phyloP scores from a whole-genome alignment of 2,797 vertebrate genomes.

The Pseudocheirus occidentalis region DNA sequence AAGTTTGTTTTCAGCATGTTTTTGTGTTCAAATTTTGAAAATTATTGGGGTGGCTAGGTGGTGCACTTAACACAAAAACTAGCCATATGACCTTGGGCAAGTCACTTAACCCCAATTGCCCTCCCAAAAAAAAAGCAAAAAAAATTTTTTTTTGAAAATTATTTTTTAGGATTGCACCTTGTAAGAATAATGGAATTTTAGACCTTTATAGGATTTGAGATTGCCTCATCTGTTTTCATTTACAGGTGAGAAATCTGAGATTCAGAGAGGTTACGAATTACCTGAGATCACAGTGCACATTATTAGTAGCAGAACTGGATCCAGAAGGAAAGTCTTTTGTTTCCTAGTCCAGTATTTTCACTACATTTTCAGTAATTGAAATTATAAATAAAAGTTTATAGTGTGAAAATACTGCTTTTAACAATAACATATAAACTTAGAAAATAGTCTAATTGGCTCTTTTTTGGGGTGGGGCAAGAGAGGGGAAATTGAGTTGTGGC shows the following conservation, averaged over 20 bases:
- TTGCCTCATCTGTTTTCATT: constrained; percentile 27
- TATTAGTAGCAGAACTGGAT: neutral
- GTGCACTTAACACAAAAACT: too few species aligned
- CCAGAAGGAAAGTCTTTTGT: constrained; percentile 31
- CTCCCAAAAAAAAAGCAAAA: too few species aligned
- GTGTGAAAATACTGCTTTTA: constrained; percentile 66
- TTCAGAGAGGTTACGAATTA: constrained; percentile 48
- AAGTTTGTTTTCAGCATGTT: constrained; percentile 24
- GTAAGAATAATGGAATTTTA: constrained; percentile 54
- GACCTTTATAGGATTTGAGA: constrained; percentile 46
- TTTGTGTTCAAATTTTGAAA: constrained; percentile 28
- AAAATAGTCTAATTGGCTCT: constrained; percentile 60
- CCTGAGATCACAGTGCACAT: constrained; percentile 44
- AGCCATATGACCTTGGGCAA: too few species aligned
- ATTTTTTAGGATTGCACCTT: constrained; percentile 26
- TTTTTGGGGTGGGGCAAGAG: neutral
- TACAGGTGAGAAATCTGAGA: constrained; percentile 41
- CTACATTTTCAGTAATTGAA: constrained; percentile 54
- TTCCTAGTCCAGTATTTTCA: constrained; percentile 35
- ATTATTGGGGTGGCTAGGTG: too few species aligned
- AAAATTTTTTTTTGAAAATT: constrained; percentile 19
- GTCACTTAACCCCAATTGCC: too few species aligned
- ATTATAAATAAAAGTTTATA: constrained; percentile 65
- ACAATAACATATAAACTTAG: constrained; percentile 59
- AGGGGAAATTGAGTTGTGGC: too few species aligned